Conservation (phyloP, 2,113 vertebrate species). For the Syngnathus scovelli region DNA sequence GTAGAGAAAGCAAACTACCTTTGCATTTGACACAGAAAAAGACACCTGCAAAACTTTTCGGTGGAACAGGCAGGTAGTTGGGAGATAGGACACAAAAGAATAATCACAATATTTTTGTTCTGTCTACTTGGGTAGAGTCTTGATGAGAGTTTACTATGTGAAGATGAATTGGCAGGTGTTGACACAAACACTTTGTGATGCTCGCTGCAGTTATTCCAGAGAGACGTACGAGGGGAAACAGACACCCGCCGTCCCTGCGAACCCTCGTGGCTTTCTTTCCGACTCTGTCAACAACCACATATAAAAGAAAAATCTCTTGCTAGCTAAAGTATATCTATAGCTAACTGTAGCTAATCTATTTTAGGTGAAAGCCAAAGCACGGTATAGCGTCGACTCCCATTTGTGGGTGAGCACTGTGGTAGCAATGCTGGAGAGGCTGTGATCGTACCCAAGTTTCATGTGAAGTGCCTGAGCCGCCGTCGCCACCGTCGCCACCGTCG, state of each 20-base stretch:
- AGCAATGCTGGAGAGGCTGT: slow-evolving; percentile 43
- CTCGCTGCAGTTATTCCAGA: slow-evolving; percentile 62
- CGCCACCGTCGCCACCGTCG: too few species aligned
- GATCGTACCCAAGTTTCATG: slow-evolving; percentile 63
- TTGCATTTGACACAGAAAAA: slow-evolving; percentile 59
- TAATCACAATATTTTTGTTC: slow-evolving; percentile 54
- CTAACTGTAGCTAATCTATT: slow-evolving; percentile 3
- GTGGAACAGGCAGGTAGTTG: slow-evolving; percentile 58
- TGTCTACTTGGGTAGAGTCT: slow-evolving; percentile 57
- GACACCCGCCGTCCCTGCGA: slow-evolving; percentile 25
- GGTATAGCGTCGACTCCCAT: slow-evolving; percentile 23
- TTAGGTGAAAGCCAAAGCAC: slow-evolving; percentile 29
- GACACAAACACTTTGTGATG: slow-evolving; percentile 70
- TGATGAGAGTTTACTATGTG: slow-evolving; percentile 65
- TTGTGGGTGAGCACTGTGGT: slow-evolving; percentile 34
- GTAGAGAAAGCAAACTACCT: slow-evolving; percentile 58
- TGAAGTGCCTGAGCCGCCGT: slow-evolving; percentile 49
- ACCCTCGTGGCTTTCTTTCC: slow-evolving; percentile 53
- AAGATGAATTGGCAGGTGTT: slow-evolving; percentile 72
- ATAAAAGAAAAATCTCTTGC: slow-evolving; percentile 52
- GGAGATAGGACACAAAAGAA: slow-evolving; percentile 69
- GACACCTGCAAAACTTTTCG: slow-evolving; percentile 57
- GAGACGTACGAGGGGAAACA: slow-evolving; percentile 55
- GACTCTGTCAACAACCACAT: slow-evolving; percentile 60
- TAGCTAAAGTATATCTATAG: slow-evolving; percentile 21